phyloP scores from a whole-genome alignment of 2,888 invertebrate species.

The Noctuana brunneofusca region DNA sequence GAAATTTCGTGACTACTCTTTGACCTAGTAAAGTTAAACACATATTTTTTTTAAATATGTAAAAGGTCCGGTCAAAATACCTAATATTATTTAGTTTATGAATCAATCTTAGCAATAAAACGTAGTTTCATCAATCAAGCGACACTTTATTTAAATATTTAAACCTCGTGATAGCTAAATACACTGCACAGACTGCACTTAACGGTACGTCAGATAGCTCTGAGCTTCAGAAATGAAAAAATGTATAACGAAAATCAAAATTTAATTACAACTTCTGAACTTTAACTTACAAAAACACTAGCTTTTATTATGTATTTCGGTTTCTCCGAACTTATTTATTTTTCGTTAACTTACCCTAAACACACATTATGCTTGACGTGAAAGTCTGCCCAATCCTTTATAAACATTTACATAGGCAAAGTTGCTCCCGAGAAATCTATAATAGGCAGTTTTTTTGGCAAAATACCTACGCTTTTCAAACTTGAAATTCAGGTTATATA shows the following conservation, averaged over 20 bases:
- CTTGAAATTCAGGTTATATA: background rate
- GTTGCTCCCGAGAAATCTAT: conserved; percentile 18
- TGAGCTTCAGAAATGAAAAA: background rate
- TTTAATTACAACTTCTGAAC: background rate
- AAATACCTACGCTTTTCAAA: conserved; percentile 1
- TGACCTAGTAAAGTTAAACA: too few relatives aligned
- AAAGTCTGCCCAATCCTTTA: conserved; percentile 22
- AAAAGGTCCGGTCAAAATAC: too few relatives aligned
- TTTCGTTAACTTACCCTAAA: conserved; percentile 29
- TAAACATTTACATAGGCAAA: conserved; percentile 23
- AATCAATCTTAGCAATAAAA: too few relatives aligned
- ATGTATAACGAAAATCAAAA: background rate
- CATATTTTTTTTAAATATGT: too few relatives aligned
- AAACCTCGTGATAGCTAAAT: too few relatives aligned
- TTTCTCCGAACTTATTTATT: conserved; percentile 13
- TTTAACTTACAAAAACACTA: background rate
- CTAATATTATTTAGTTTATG: too few relatives aligned
- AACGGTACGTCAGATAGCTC: too few relatives aligned
- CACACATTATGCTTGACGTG: conserved; percentile 21
- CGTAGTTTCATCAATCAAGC: too few relatives aligned
- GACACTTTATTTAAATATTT: too few relatives aligned
- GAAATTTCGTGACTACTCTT: too few relatives aligned
- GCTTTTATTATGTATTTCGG: background rate
- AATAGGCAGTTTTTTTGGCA: conserved; percentile 6
- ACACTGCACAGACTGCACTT: too few relatives aligned